Evolutionary conservation across 2,113 vertebrate species (phyloP).

Genomic region (cattle (Bos taurus)): ARS-UCD2.0 NC_037330.1:18761501-18762000

Average conservation of each 20-base stretch:
- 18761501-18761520: conserved; percentile 44
- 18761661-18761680: background rate
- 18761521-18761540: conserved; percentile 29
- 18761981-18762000: background rate
- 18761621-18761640: background rate
- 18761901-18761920: fast-evolving
- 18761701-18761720: background rate
- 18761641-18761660: fast-evolving
- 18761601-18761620: background rate
- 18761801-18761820: background rate
- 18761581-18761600: background rate
- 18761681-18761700: background rate
- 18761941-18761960: background rate
- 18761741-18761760: background rate
- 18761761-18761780: background rate
- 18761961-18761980: fast-evolving
- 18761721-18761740: background rate
- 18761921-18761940: fast-evolving
- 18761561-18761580: background rate
- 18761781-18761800: background rate
- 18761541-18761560: conserved; percentile 34
- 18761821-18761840: background rate
- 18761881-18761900: background rate
- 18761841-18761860: background rate
- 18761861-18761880: background rate